phyloP scores from a whole-genome alignment of 2,888 invertebrate genomes.

The Cheiracanthium punctorium region DNA sequence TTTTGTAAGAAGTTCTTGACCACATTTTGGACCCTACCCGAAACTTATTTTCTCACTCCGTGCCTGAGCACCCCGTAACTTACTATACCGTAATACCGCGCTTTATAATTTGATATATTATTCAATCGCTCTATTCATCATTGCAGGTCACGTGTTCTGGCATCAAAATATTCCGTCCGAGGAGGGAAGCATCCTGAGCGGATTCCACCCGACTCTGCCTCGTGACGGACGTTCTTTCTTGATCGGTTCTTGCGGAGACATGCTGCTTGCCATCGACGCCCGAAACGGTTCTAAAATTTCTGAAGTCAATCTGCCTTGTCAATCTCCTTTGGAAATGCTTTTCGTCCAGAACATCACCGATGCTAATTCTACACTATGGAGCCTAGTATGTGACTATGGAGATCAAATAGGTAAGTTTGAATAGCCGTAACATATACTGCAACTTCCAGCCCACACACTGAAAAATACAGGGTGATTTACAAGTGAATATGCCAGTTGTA shows the following conservation, averaged over 20 bases:
- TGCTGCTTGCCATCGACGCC: neutral
- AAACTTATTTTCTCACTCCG: too few relatives aligned
- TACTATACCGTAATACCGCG: too few relatives aligned
- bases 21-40: too few relatives aligned
- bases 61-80: too few relatives aligned
- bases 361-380: neutral
- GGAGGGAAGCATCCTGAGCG: neutral
- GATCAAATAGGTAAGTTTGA: neutral
- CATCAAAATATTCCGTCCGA: neutral
- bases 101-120: too few relatives aligned
- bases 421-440: too few relatives aligned
- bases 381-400: neutral
- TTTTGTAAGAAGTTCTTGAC: too few relatives aligned
- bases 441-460: too few relatives aligned
- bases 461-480: too few relatives aligned
- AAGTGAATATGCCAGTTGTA: too few relatives aligned
- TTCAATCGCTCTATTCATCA: too few relatives aligned
- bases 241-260: neutral
- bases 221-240: neutral
- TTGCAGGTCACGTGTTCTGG: neutral
- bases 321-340: neutral
- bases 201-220: neutral
- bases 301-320: neutral
- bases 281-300: neutral
- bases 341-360: neutral